phyloP scores from a whole-genome alignment of 1,140 invertebrate genomes.

The Cyclina sinensis region DNA sequence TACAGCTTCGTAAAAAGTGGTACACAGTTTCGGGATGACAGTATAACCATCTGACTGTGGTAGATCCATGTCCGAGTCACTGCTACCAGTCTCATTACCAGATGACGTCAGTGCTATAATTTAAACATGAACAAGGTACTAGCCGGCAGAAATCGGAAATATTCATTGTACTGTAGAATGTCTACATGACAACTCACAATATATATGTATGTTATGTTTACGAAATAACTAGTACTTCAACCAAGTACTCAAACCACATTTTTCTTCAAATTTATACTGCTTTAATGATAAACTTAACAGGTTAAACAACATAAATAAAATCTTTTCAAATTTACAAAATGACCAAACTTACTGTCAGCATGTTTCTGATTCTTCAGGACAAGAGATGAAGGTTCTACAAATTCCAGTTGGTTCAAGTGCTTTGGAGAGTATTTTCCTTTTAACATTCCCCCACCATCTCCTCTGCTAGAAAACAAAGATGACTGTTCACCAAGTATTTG shows the following conservation, averaged over 20 bases:
- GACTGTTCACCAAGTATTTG: no score
- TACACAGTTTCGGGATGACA: conserved; percentile 15
- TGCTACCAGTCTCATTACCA: conserved; percentile 4
- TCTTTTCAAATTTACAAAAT: neutral
- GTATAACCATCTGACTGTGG: conserved; percentile 21
- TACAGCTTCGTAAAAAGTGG: conserved; percentile 32
- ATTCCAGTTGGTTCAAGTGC: conserved; percentile 23
- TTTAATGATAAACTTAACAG: no score
- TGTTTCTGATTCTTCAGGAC: conserved; percentile 43
- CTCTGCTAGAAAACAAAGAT: neutral
- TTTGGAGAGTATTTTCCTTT: neutral
- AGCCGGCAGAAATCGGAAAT: no score
- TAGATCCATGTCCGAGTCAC: conserved; percentile 15
- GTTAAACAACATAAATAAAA: no score
- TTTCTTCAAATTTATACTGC: no score
- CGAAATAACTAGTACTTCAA: no score
- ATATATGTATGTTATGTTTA: no score
- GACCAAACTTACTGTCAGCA: conserved; percentile 34
- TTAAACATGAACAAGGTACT: no score
- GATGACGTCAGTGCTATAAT: conserved; percentile 21
- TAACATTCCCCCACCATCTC: neutral
- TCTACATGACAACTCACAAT: no score
- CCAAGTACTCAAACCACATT: no score
- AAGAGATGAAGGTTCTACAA: conserved; percentile 11
- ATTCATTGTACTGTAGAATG: no score